Conservation (phyloP, 2,113 vertebrate genomes). For the Microtus montanus region DNA sequence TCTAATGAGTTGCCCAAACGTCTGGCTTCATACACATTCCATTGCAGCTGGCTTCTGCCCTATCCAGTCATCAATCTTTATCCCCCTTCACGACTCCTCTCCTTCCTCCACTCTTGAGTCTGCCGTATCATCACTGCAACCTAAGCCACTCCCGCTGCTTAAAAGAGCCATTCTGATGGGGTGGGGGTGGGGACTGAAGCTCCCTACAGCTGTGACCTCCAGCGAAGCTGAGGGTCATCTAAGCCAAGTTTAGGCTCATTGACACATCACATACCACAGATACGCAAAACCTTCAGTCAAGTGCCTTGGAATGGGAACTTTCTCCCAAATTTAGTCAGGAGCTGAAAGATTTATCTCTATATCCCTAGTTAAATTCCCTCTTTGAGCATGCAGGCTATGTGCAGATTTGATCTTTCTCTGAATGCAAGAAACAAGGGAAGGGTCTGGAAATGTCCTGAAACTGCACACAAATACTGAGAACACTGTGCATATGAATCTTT, state of each 20-base stretch:
- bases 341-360: constrained; percentile 38
- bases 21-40: constrained; percentile 61
- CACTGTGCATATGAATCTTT: not conserved
- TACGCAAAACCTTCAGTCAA: constrained; percentile 6
- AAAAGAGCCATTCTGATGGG: constrained; percentile 62
- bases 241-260: constrained; percentile 48
- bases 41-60: constrained; percentile 62
- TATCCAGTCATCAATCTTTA: constrained; percentile 70
- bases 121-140: constrained; percentile 2
- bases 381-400: not conserved
- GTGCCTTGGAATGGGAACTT: not conserved
- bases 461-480: not conserved
- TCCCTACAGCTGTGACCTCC: constrained; percentile 66
- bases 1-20: not conserved
- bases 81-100: constrained; percentile 54
- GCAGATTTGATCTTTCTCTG: not conserved
- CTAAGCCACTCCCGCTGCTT: constrained; percentile 33
- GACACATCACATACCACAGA: constrained; percentile 56
- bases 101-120: constrained; percentile 41
- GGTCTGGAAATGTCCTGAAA: not conserved
- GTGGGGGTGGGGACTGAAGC: not conserved
- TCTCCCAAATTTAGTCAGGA: constrained; percentile 25
- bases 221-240: constrained; percentile 49
- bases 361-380: not conserved
- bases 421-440: not conserved